Percentiles rank a stretch among this genome's conserved stretches.
Conservation (phyloP, 2,113 vertebrate species). For the Choloepus hoffmanni region DNA sequence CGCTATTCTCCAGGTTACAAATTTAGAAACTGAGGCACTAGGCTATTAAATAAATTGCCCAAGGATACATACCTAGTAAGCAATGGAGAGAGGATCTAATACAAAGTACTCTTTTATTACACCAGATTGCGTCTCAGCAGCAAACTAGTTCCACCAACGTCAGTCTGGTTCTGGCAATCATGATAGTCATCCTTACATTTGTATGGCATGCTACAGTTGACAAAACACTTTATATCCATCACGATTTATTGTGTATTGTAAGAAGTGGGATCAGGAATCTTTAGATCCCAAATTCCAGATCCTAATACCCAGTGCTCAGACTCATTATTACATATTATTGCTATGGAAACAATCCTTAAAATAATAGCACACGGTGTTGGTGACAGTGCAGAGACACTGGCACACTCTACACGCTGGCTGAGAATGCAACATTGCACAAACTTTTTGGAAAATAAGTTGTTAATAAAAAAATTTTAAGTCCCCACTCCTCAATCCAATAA, state of each 20-base stretch:
- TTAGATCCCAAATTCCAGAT: neutral
- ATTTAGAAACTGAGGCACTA: neutral
- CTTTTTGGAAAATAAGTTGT: neutral
- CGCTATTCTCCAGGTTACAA: neutral
- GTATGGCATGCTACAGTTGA: neutral
- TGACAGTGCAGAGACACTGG: neutral
- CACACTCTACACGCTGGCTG: neutral
- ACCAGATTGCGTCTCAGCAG: neutral
- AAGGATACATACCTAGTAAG: neutral
- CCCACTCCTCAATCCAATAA: neutral
- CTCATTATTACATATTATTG: neutral
- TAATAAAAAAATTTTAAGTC: neutral
- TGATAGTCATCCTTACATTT: too few species aligned
- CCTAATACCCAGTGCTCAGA: neutral
- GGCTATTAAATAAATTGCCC: neutral
- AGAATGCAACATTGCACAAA: neutral
- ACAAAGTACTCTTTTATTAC: neutral
- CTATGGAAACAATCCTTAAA: slow-evolving; percentile 1
- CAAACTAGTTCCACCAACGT: neutral
- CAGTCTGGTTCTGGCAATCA: neutral
- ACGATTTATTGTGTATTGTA: neutral
- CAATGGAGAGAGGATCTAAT: neutral
- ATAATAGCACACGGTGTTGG: neutral
- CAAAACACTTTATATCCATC: neutral
- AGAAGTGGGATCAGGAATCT: neutral